Conservation (phyloP, 2,797 vertebrate genomes). For the Sebastes hubbsi region DNA sequence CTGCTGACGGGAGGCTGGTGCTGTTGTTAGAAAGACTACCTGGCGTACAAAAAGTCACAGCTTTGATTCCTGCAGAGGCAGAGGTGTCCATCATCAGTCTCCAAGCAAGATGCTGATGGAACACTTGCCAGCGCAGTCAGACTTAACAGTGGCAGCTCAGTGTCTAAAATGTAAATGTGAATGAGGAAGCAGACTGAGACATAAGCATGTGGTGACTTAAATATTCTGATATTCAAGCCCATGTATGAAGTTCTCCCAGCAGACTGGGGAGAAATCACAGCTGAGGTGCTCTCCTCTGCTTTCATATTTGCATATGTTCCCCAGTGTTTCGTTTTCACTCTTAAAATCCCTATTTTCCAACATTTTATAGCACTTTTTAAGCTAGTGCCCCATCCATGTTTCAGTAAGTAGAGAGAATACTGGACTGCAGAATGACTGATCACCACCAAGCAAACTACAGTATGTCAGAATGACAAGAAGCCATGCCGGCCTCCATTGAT, state of each 20-base stretch:
- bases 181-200: background rate
- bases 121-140: background rate
- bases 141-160: conserved; percentile 11
- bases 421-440: conserved; percentile 25
- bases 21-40: conserved; percentile 26
- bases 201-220: background rate
- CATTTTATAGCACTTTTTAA: background rate
- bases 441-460: background rate
- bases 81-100: conserved; percentile 35
- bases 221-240: background rate
- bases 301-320: background rate
- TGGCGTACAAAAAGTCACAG: conserved; percentile 4
- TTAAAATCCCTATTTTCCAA: conserved; percentile 6
- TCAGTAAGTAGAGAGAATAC: background rate
- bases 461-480: conserved; percentile 31
- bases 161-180: conserved; percentile 40
- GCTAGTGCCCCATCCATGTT: background rate
- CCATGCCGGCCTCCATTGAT: conserved; percentile 2
- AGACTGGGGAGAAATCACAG: background rate
- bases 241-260: background rate
- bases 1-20: conserved; percentile 38
- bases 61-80: conserved; percentile 32
- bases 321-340: background rate
- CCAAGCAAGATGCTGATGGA: conserved; percentile 1
- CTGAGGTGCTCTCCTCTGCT: background rate